Percentiles rank a stretch among this genome's conserved stretches.
Conservation (phyloP, 2,888 invertebrate species). For the Carabus problematicus region DNA sequence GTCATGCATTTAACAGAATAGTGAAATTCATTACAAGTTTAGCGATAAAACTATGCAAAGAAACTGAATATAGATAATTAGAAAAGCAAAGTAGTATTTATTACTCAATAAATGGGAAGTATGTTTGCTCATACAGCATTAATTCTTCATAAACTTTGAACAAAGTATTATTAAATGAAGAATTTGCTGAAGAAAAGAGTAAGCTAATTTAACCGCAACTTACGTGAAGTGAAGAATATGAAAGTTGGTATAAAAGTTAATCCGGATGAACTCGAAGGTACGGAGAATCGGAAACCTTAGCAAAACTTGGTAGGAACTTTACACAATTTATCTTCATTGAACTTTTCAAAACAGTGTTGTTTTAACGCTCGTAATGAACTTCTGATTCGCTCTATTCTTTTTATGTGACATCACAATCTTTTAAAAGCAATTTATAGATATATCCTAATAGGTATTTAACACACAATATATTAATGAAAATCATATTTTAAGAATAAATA, state of each 20-base stretch:
- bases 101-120: too few species aligned
- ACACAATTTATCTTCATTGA: constrained; percentile 34
- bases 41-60: too few species aligned
- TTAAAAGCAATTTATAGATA: too few species aligned
- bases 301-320: constrained; percentile 3
- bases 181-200: constrained; percentile 23
- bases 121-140: too few species aligned
- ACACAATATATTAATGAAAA: too few species aligned
- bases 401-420: too few species aligned
- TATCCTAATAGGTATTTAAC: too few species aligned
- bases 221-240: constrained; percentile 9
- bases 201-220: constrained; percentile 27
- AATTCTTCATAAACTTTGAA: constrained; percentile 14
- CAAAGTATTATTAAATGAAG: constrained; percentile 27
- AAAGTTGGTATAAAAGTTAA: constrained; percentile 25
- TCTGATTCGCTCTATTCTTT: not conserved
- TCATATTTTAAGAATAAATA: too few species aligned
- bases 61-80: too few species aligned
- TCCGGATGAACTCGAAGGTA: not conserved
- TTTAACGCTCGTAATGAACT: constrained; percentile 14
- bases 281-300: constrained; percentile 15
- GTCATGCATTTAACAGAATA: too few species aligned
- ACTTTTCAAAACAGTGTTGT: constrained; percentile 32
- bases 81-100: too few species aligned
- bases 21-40: too few species aligned